Base-by-base conservation (phyloP, 2,888 invertebrate species). In the Allacma fusca region DNA sequence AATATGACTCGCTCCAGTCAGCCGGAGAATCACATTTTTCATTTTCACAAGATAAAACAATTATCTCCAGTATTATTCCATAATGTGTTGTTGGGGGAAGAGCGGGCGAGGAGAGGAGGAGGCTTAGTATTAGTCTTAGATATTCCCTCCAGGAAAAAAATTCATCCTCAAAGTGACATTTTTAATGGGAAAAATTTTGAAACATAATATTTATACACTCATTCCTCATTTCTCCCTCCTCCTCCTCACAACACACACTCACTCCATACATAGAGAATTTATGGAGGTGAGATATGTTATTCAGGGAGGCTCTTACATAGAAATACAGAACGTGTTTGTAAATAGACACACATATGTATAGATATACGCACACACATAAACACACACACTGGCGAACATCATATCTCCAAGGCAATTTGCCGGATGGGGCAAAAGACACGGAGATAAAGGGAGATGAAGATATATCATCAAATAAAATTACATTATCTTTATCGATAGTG, bases 121-220 rank as follows among this genome's bases (percentile, higher is more conserved):
- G n/a, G n/a, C n/a, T n/a, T n/a, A n/a, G n/a, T n/a, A n/a, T n/a
- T n/a, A n/a, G n/a, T n/a, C n/a, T n/a, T n/a, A n/a, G n/a, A n/a
- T n/a, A n/a, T n/a, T n/a, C 40, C 40, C 40, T 40, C 40, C 40
- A 13, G 40, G n/a, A n/a, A n/a, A 40, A 40, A 21, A 69, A 69
- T 43, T 69, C 43, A 43, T 69, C 29, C 24, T 71, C 71, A 64
- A 40, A 50, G 43, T 71, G n/a, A 23, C 23, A 26, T 71, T 71
- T 71, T 71, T 71, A 71, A 71, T 71, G 57, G 71, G 21, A 71
- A 68, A 71, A 71, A 50, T 24, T 71, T 71, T n/a, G 19, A 24
- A 24, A 50, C 65, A 13, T 65, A 21, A 13, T 24, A 26, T 65
- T 65, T 59, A 59, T 59, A 59, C 19, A 59, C n/a, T 59, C n/a